Evolutionary conservation across 1,140 invertebrate genomes (phyloP), one percentile per base, ranked within the genome.

Genomic region (Solenopsis fugax): DNA sequence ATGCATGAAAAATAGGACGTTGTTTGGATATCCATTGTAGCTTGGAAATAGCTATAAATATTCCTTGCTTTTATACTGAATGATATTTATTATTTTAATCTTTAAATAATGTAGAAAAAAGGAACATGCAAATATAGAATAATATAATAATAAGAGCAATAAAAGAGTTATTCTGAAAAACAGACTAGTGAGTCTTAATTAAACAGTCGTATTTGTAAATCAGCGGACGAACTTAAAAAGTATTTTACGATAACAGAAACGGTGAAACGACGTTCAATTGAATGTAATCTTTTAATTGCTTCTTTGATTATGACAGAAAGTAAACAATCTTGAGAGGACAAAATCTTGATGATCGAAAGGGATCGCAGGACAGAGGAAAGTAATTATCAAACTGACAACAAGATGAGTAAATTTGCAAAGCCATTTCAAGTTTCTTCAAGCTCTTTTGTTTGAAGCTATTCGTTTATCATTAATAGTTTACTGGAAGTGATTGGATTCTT

Each of bases 401-500:
- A 84, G 90, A 88, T 90, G 90, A 91, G 92, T 87, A 95, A 95
- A 95, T 95, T 95, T 95, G 91, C 93, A 93, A 93, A 95, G 92
- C 93, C 92, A 95, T 94, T 95, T 95, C 92, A 93, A 94, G 92
- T 93, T 93, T 87, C 87, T 92, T 87, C 77, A 69, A 88, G 72
- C 69, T 89, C 73, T 87, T 93, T 92, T 91, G 75, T 90, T 73
- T 41, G n/a, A 50, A 72, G 56, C 78, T 82, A 87, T 86, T 60
- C 80, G 71, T 80, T 75, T 86, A 34, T 88, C 82, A 86, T 85
- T 93, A 94, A 94, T 93, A 93, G 92, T 94, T 94, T 91, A 90
- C 76, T n/a, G 54, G 76, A 69, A 75, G 87, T 93, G 93, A 95
- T 95, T 93, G 93, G 91, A 93, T 93, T 93, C 90, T 88, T 82